phyloP scores from a whole-genome alignment of 2,797 vertebrate species.

The Lerista edwardsae region DNA sequence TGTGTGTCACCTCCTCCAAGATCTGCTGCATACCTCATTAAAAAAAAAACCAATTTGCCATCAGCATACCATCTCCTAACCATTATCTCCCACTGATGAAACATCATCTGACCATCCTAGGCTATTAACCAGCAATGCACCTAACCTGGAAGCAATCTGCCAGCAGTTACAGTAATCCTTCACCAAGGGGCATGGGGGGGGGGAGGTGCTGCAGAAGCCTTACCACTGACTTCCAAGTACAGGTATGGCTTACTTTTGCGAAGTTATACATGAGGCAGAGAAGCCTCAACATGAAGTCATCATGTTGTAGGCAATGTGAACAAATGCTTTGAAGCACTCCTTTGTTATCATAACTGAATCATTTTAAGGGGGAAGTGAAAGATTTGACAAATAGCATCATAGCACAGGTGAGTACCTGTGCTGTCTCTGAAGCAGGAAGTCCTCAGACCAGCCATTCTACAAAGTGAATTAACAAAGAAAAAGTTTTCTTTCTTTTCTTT shows the following conservation, averaged over 20 bases:
- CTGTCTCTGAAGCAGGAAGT: neutral
- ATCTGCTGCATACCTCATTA: too few species aligned
- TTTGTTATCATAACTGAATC: neutral
- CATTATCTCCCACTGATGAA: neutral
- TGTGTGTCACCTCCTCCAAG: neutral
- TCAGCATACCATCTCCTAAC: neutral
- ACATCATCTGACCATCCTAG: neutral
- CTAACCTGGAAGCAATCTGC: neutral
- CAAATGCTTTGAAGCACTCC: neutral
- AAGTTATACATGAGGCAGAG: neutral
- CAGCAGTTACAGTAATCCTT: too few species aligned
- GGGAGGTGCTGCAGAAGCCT: too few species aligned
- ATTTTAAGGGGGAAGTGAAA: neutral
- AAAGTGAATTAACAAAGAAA: neutral
- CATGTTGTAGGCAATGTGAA: neutral
- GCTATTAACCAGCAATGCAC: neutral
- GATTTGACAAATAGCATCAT: neutral
- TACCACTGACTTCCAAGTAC: neutral
- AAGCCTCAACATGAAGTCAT: neutral
- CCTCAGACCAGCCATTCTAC: slow-evolving; percentile 1
- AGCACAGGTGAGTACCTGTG: neutral
- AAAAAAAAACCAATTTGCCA: neutral
- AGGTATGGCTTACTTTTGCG: neutral
- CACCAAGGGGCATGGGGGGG: neutral
- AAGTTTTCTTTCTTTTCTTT: too few species aligned